phyloP scores from a whole-genome alignment of 2,888 invertebrate genomes.

The Synanthedon myopaeformis region DNA sequence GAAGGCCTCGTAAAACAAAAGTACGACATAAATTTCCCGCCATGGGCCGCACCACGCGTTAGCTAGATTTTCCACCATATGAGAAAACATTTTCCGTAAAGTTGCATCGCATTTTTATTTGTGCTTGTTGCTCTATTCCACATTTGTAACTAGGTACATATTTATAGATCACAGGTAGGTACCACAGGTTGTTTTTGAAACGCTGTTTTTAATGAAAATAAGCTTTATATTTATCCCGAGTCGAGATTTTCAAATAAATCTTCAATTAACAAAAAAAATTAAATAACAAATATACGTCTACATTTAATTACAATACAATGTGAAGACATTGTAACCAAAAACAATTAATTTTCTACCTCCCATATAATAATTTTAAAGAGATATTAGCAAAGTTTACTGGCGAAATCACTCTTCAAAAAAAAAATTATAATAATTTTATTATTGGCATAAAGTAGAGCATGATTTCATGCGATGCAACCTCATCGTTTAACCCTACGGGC shows the following conservation, averaged over 20 bases:
- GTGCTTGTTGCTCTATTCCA: conserved; percentile 32
- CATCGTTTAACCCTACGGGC: conserved; percentile 65
- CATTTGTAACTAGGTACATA: not conserved
- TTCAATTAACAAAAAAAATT: too few relatives aligned
- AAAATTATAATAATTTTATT: not conserved
- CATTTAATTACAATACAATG: too few relatives aligned
- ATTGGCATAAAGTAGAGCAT: conserved; percentile 28
- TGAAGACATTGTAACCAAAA: too few relatives aligned
- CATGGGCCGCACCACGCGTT: conserved; percentile 47
- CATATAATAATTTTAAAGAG: too few relatives aligned
- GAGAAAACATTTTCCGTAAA: conserved; percentile 58
- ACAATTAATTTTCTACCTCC: too few relatives aligned
- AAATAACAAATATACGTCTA: too few relatives aligned
- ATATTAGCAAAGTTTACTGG: not conserved
- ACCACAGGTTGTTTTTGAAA: too few relatives aligned
- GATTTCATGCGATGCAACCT: conserved; percentile 15
- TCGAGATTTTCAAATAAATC: too few relatives aligned
- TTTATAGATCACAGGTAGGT: too few relatives aligned
- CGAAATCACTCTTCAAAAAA: not conserved
- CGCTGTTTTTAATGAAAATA: too few relatives aligned
- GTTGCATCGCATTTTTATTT: conserved; percentile 20
- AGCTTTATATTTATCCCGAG: too few relatives aligned
- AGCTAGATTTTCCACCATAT: conserved; percentile 62
- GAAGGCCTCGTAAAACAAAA: conserved; percentile 56
- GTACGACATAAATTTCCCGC: conserved; percentile 53